Percentiles rank a stretch among this genome's conserved stretches.
These are phyloP conservation scores for Galeopterus variegatus DNA, from an alignment of 2,113 vertebrate species.

Conservation along the genomic window DNA sequence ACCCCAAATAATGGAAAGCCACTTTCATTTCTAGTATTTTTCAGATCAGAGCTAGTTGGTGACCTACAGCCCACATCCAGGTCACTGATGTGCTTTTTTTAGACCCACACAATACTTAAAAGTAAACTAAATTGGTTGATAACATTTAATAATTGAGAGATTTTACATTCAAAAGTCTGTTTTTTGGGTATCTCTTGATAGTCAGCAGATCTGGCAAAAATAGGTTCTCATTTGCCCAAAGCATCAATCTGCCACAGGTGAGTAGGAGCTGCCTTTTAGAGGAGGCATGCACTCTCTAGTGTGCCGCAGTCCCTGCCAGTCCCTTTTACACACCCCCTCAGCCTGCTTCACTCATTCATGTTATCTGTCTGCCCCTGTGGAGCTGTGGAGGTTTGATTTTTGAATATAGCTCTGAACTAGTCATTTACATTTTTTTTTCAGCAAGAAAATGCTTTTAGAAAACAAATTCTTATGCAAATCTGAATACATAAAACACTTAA, in stretches of 20 bases:
- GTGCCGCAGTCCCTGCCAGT: not conserved
- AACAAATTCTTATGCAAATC: not conserved
- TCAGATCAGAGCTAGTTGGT: not conserved
- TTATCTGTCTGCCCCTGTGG: not conserved
- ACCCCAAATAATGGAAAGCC: not conserved
- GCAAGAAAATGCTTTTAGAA: not conserved
- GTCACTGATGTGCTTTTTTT: not conserved
- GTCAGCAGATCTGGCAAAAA: not conserved
- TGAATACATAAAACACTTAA: not conserved
- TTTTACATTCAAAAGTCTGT: not conserved
- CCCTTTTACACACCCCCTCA: not conserved
- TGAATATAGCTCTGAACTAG: not conserved
- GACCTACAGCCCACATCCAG: not conserved
- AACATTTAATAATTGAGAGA: not conserved
- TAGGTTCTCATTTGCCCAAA: not conserved
- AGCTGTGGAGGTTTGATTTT: not conserved
- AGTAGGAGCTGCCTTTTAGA: not conserved
- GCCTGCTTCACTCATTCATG: too few relatives aligned
- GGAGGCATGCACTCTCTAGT: fast-evolving
- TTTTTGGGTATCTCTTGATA: not conserved
- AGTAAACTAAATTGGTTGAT: not conserved
- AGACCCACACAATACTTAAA: not conserved
- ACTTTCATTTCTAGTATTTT: not conserved
- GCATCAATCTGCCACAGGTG: too few relatives aligned
- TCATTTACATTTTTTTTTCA: slow-evolving; percentile 33